A percentile compares a stretch with the other conserved stretches of the same genome.
Evolutionary conservation across 2,888 invertebrate species (phyloP).

Genomic region (Amblyjoppa proteus): DNA sequence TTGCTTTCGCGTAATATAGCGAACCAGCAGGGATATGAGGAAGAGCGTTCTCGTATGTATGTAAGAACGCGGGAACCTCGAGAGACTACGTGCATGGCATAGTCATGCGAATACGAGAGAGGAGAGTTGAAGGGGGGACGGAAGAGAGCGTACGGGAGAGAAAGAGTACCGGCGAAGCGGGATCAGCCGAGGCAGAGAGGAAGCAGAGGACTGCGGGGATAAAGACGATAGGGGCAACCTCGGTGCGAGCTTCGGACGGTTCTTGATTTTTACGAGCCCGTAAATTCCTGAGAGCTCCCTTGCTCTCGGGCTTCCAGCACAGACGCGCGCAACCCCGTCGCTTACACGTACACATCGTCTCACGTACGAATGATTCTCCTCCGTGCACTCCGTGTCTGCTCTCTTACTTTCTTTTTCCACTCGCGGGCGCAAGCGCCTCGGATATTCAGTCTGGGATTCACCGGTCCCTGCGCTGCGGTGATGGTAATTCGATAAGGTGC

Average conservation of each 20-base stretch:
- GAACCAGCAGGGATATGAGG: slow-evolving; percentile 34
- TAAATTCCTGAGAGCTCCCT: slow-evolving; percentile 82
- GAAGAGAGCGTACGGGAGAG: slow-evolving; percentile 5
- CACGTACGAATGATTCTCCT: slow-evolving; percentile 67
- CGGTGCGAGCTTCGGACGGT: slow-evolving; percentile 80
- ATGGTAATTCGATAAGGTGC: slow-evolving; percentile 65
- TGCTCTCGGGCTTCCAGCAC: slow-evolving; percentile 54
- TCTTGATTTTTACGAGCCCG: slow-evolving; percentile 85
- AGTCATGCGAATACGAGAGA: slow-evolving; percentile 50
- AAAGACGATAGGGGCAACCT: slow-evolving; percentile 77
- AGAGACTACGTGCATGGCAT: slow-evolving; percentile 62
- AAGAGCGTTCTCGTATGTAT: slow-evolving; percentile 22
- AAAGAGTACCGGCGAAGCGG: slow-evolving; percentile 31
- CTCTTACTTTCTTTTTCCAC: slow-evolving; percentile 46
- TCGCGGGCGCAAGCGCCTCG: slow-evolving; percentile 56
- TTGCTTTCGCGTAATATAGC: slow-evolving; percentile 49
- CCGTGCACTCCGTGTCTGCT: slow-evolving; percentile 53
- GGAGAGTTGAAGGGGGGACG: background rate
- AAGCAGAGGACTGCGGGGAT: slow-evolving; percentile 64
- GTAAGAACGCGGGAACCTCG: slow-evolving; percentile 25
- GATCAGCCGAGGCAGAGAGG: slow-evolving; percentile 46
- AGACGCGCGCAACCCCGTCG: slow-evolving; percentile 12
- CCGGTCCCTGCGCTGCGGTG: slow-evolving; percentile 31
- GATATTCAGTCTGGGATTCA: slow-evolving; percentile 43
- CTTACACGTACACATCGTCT: slow-evolving; percentile 26